Evolutionary conservation across 2,797 vertebrate species (phyloP).

Genomic region (Sus cebifrons): DNA sequence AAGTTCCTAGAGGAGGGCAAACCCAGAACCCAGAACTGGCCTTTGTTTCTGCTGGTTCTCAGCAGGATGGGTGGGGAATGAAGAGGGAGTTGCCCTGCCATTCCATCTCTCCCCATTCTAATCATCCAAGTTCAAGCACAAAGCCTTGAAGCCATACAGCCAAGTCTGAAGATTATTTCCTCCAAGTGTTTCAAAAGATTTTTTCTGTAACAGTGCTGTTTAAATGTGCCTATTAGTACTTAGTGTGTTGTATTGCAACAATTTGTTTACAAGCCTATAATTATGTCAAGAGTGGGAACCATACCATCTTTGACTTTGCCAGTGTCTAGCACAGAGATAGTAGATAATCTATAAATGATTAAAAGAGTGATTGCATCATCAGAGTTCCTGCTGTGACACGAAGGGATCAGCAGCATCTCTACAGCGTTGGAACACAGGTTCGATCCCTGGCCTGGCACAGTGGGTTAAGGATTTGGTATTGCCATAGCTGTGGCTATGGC

Average conservation of each 20-base stretch:
- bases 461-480: no score
- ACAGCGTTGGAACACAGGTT: no score
- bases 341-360: slow-evolving; percentile 17
- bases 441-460: no score
- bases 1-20: background rate
- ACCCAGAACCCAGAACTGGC: background rate
- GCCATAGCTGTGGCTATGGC: no score
- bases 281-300: background rate
- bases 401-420: no score
- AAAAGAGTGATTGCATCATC: background rate
- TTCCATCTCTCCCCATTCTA: background rate
- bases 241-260: background rate
- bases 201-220: background rate
- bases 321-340: background rate
- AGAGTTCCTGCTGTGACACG: no score
- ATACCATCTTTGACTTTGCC: background rate
- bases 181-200: background rate
- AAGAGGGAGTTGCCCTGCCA: background rate
- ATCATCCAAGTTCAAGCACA: background rate
- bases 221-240: background rate
- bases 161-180: background rate
- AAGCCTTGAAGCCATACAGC: background rate
- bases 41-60: background rate
- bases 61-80: no score
- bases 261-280: background rate